Base-by-base conservation (phyloP, 92 coral and sea anemone genomes). In the Palythoa caribaeorum region DNA sequence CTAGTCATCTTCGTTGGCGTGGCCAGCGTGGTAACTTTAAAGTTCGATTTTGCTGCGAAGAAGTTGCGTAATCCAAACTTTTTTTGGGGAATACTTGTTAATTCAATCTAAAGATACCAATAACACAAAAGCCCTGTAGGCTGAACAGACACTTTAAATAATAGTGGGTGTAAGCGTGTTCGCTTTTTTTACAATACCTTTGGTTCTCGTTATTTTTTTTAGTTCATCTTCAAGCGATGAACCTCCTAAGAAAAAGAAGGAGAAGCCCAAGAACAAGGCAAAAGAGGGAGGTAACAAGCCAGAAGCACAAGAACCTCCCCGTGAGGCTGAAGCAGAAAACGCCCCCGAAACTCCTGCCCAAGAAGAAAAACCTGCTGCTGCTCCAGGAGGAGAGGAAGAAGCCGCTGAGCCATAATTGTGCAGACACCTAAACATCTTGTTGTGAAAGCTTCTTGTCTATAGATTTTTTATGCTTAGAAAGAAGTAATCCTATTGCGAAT, bases 201-300 rank as follows among this genome's bases (percentile, higher is more conserved):
- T 65, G 9, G 0, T 28, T 28, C 28, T 19, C 35, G 71, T 28
- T 21, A 17, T 37, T 35, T 38, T 57, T 5, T 78, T 36, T 53
- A 78, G 83, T 54, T 78, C 83, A 16, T 78, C 83, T 76, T 76
- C 80, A 12, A 78, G 83, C 16, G 83, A 78, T 21, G 83, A 78
- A 10, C 50, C n/a, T 7, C 83, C 83, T 28, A 78, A 54, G 71
- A 78, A 57, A 55, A 78, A 57, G 71, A 57, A 78, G 37, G 83
- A 55, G 6, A 78, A 78, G 16, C 5, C 69, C 37, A 55, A 78
- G 71, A 78, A 8, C 83, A 78, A 78, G 68, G 15, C 53, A 28
- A 78, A 78, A n/a, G 15, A 78, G n/a, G 71, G 71, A 16, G 83
- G 53, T 53, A 44, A 57, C 13, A 78, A 55, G 37, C 71, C 36